Conservation (phyloP, 2,113 vertebrate species). For the Hassar affinis region DNA sequence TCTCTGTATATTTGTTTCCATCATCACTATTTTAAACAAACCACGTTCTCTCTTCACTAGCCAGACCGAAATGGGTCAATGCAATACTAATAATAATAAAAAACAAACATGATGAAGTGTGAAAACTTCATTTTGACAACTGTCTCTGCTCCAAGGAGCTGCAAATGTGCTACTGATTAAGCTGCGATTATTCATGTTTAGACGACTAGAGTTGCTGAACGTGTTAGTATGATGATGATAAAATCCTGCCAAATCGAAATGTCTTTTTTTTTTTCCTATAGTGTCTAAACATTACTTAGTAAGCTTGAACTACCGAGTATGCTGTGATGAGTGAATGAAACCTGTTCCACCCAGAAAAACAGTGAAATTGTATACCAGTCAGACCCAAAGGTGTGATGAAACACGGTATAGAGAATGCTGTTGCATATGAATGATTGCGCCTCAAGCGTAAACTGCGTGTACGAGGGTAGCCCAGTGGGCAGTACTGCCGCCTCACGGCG, state of each 20-base stretch:
- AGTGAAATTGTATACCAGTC: background rate
- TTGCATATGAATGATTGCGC: background rate
- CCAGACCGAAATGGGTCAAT: background rate
- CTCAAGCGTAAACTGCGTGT: background rate
- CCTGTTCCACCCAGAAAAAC: background rate
- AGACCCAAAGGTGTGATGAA: background rate
- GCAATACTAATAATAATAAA: background rate
- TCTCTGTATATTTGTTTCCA: background rate
- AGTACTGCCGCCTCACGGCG: too few species aligned
- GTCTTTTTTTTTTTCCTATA: background rate
- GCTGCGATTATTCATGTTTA: background rate
- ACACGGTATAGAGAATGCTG: background rate
- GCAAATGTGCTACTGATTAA: background rate
- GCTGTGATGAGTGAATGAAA: too few species aligned
- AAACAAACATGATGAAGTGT: background rate
- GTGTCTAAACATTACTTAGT: background rate
- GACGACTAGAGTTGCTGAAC: background rate
- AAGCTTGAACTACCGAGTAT: too few species aligned
- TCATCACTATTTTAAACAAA: background rate
- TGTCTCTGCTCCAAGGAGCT: background rate
- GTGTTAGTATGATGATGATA: too few species aligned
- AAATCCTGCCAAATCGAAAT: background rate
- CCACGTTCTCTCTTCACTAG: background rate
- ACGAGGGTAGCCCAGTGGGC: too few species aligned
- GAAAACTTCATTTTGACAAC: background rate